phyloP scores from a whole-genome alignment of 2,888 invertebrate species.

The Dorcus parallelipipedus region DNA sequence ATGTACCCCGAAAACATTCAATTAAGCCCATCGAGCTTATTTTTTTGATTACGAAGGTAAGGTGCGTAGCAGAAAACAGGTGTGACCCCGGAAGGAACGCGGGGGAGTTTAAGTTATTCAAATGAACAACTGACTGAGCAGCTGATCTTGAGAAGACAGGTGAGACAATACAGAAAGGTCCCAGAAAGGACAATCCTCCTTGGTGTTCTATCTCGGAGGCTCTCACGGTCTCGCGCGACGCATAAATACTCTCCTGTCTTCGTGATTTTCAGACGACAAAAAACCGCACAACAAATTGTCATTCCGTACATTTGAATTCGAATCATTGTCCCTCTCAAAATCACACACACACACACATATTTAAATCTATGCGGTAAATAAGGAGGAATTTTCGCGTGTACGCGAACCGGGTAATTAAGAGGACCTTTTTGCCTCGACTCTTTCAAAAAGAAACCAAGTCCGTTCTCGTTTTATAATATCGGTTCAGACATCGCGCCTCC shows the following conservation, averaged over 20 bases:
- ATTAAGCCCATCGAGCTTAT: conserved; percentile 11
- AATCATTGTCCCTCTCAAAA: no score
- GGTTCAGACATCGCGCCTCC: conserved; percentile 7
- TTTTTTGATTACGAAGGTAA: conserved; percentile 4
- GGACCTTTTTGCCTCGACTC: no score
- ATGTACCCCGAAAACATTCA: conserved; percentile 8
- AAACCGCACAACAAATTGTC: background rate
- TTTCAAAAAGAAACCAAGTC: no score
- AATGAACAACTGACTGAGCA: conserved; percentile 35
- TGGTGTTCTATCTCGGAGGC: background rate
- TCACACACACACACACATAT: no score
- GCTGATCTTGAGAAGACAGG: conserved; percentile 33
- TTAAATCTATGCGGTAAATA: no score
- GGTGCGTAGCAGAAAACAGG: conserved; percentile 24
- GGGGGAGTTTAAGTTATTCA: conserved; percentile 34
- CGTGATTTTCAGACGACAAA: background rate
- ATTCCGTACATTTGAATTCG: background rate
- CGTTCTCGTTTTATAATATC: background rate
- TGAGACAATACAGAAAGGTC: conserved; percentile 23
- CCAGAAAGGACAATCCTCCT: conserved; percentile 1
- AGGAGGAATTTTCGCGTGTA: no score
- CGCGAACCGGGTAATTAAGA: no score
- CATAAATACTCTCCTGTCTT: background rate
- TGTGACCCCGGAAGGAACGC: conserved; percentile 31
- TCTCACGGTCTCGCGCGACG: conserved; percentile 2